Conservation (phyloP, 2,888 invertebrate genomes). For the Heliconius erato region DNA sequence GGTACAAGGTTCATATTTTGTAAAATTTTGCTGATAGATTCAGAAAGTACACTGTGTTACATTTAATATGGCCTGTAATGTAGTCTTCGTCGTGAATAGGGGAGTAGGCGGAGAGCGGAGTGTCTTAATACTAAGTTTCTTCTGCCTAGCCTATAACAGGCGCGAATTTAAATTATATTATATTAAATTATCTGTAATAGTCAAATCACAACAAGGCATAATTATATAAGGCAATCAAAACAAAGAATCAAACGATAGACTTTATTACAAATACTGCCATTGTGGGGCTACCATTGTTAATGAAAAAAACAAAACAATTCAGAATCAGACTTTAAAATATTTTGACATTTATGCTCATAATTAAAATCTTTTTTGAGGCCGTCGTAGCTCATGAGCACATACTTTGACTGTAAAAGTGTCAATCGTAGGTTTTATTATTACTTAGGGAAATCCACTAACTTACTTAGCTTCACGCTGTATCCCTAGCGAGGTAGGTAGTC, state of each 20-base stretch:
- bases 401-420: neutral
- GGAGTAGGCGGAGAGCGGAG: neutral
- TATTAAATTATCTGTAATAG: neutral
- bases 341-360: too few relatives aligned
- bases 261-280: neutral
- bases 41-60: too few relatives aligned
- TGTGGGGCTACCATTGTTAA: neutral
- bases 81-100: too few relatives aligned
- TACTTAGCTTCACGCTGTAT: too few relatives aligned
- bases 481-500: too few relatives aligned
- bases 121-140: neutral
- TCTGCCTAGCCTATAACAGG: neutral
- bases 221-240: conserved; percentile 1
- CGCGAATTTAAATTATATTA: neutral
- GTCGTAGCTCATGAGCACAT: too few relatives aligned
- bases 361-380: too few relatives aligned
- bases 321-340: neutral
- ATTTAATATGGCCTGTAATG: too few relatives aligned
- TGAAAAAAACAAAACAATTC: neutral
- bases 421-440: too few relatives aligned
- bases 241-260: neutral
- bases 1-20: neutral
- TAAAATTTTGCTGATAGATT: neutral
- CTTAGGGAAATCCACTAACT: too few relatives aligned
- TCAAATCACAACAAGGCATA: neutral